These are phyloP conservation scores for Gobiocypris rarus DNA, from an alignment of 2,113 vertebrate species.

Conservation along the genomic window DNA sequence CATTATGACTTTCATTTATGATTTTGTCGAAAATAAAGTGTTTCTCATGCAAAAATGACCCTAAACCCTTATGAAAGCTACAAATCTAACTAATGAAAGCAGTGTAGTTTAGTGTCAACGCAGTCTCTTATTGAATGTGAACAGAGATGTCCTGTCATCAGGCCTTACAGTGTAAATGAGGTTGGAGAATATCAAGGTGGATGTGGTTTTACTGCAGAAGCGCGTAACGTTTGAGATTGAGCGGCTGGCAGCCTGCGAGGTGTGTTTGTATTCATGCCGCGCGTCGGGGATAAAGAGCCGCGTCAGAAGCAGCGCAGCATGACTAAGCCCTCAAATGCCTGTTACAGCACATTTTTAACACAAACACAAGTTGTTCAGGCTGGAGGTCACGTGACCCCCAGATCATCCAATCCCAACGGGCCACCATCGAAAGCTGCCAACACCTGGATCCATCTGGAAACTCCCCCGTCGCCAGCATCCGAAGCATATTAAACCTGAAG, in stretches of 20 bases:
- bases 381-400: constrained; percentile 19
- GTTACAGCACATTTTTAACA: constrained; percentile 50
- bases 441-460: constrained; percentile 32
- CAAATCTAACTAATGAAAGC: background rate
- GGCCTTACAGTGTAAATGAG: background rate
- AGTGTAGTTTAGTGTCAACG: background rate
- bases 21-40: too few species aligned
- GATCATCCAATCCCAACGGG: background rate
- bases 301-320: constrained; percentile 47
- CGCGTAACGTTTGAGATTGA: background rate
- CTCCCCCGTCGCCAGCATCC: background rate
- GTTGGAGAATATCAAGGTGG: background rate
- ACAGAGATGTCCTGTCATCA: background rate
- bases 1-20: background rate
- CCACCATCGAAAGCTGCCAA: background rate
- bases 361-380: constrained; percentile 18
- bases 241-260: background rate
- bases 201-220: background rate
- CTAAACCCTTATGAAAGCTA: background rate
- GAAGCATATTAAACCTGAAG: constrained; percentile 36
- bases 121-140: background rate
- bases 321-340: constrained; percentile 53
- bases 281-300: constrained; percentile 43
- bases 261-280: constrained; percentile 45
- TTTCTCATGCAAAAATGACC: background rate